A percentile compares a stretch with the other conserved stretches of the same genome.
Evolutionary conservation across 1,140 invertebrate genomes (phyloP).

Genomic region (Aphaenogaster floridana): DNA sequence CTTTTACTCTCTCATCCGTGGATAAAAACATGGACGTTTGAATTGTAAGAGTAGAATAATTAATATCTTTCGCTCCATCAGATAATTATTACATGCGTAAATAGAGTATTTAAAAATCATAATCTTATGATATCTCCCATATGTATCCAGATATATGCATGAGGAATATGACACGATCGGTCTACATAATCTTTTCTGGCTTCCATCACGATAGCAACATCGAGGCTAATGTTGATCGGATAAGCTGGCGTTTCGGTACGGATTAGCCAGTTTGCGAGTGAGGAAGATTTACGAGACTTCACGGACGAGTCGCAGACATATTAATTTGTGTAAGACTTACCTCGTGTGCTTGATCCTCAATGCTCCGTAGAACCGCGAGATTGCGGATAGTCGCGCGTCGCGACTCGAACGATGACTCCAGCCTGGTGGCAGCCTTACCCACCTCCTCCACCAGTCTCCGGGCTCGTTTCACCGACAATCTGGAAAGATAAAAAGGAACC

Average conservation of each 20-base stretch:
- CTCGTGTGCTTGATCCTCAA: slow-evolving; percentile 86
- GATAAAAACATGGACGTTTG: not conserved
- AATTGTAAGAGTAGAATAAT: not conserved
- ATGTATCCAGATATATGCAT: not conserved
- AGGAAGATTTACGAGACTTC: slow-evolving; percentile 11
- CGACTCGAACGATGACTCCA: slow-evolving; percentile 85
- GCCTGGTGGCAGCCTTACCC: slow-evolving; percentile 83
- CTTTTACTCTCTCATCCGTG: not conserved
- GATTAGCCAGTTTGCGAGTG: slow-evolving; percentile 2
- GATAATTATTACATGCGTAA: not conserved
- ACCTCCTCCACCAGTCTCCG: slow-evolving; percentile 84
- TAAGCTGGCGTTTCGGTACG: slow-evolving; percentile 11
- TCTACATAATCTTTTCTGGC: slow-evolving; percentile 9
- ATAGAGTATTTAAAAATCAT: not conserved
- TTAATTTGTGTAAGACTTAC: slow-evolving; percentile 76
- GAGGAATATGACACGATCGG: not conserved
- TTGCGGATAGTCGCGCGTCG: slow-evolving; percentile 85
- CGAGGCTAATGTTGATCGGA: not conserved
- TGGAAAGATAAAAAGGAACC: slow-evolving; percentile 73
- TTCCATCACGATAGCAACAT: not conserved
- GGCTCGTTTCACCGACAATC: slow-evolving; percentile 83
- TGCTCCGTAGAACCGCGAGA: slow-evolving; percentile 84
- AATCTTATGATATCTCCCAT: not conserved
- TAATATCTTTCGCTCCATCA: not conserved
- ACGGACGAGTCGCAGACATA: not conserved